Conservation (phyloP, 2,888 invertebrate species). For the Drosophila infuscata region DNA sequence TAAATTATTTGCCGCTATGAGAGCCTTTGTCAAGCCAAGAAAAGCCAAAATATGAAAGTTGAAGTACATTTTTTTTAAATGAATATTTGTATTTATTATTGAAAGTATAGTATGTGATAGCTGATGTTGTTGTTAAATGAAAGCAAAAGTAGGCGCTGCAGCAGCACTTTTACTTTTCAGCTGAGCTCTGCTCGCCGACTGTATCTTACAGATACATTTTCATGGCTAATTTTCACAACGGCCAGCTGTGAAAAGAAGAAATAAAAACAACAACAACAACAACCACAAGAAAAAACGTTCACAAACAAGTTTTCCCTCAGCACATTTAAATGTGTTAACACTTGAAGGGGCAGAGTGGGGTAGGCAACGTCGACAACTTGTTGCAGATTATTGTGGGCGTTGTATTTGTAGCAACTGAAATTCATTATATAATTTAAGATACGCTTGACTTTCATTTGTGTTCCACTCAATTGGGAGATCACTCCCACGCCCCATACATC, state of each 20-base stretch:
- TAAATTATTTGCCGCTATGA: not conserved
- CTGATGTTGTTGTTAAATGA: constrained; percentile 52
- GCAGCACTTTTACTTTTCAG: constrained; percentile 77
- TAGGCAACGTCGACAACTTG: constrained; percentile 15
- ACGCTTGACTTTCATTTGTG: constrained; percentile 59
- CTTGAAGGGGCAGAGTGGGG: constrained; percentile 1
- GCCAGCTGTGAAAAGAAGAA: constrained; percentile 2
- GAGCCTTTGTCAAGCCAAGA: not conserved
- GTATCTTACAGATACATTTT: constrained; percentile 47
- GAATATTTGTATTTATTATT: constrained; percentile 20
- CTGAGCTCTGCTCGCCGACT: constrained; percentile 29
- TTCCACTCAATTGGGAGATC: constrained; percentile 48
- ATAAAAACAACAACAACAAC: not conserved
- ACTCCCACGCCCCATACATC: constrained; percentile 56
- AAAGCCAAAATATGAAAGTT: constrained; percentile 25
- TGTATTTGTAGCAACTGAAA: constrained; percentile 21
- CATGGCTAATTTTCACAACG: constrained; percentile 52
- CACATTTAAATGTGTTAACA: constrained; percentile 59
- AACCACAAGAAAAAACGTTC: constrained; percentile 10
- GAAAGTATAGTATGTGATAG: constrained; percentile 27
- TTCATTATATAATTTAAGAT: constrained; percentile 57
- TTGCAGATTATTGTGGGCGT: constrained; percentile 49
- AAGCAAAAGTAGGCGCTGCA: constrained; percentile 69
- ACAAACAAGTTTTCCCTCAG: constrained; percentile 66
- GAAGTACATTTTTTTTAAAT: not conserved